Base-by-base conservation (phyloP, 2,888 invertebrate genomes). In the Drosophila prolongata region DNA sequence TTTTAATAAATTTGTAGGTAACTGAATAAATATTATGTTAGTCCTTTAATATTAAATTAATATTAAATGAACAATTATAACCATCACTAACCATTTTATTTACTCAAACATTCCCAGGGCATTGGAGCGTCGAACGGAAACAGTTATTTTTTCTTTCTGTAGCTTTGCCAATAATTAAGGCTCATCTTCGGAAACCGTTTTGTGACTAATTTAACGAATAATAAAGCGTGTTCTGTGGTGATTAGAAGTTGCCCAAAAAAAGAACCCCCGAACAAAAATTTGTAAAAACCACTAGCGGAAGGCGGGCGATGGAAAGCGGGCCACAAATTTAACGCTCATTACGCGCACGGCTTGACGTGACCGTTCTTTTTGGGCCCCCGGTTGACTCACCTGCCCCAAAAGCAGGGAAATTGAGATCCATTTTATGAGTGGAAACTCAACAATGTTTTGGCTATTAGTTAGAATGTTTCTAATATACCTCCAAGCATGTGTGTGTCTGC, bases 161-260 rank as follows among this genome's bases (percentile, higher is more conserved):
- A 27, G 35, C 42, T 58, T 50, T 84, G 55, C 82, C 81, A 79
- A 87, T 85, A 87, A 82, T 82, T 82, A 82, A 87, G 72, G 78
- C 57, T 85, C 57, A 62, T 79, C 64, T 66, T 55, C 52, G 83
- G 57, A 69, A 88, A 83, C 89, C 89, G 83, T 88, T 83, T 83
- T 83, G 89, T 83, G 88, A 88, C 83, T 88, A 83, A 88, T 83
- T 83, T 83, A 76, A 76, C 74, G 80, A 86, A 83, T 87, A 83
- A 76, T 70, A 55, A 88, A 83, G 88, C 83, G 83, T 83, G 83
- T 78, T 86, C 80, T 61, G 9, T 43, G 75, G 68, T 73, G 80
- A 86, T 83, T 83, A 83, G 83, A 88, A 83, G 87, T 70, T 88
- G 78, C 87, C 79, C 80, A 86, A 88, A 85, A 76, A 52, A 46